A percentile compares a stretch with the other conserved stretches of the same genome.
phyloP scores from a whole-genome alignment of 2,888 invertebrate species.

The Linnaemya tessellans region DNA sequence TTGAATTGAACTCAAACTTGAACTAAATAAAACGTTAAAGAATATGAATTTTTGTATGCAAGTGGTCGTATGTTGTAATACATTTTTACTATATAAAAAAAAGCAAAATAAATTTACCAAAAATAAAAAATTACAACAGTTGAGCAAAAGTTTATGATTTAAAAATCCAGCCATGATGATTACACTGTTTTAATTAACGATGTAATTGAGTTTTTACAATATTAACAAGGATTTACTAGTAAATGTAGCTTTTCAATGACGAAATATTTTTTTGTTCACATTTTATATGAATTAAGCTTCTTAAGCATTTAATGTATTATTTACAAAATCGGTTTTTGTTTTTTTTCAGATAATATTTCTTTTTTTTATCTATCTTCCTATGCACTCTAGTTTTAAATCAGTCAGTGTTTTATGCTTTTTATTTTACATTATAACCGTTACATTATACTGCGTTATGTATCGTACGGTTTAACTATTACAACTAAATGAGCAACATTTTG shows the following conservation, averaged over 20 bases:
- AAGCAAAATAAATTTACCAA: constrained; percentile 82
- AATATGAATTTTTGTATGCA: neutral
- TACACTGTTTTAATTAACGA: neutral
- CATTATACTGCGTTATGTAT: constrained; percentile 66
- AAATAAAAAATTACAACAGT: constrained; percentile 87
- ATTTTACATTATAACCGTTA: constrained; percentile 38
- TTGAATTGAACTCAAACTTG: constrained; percentile 14
- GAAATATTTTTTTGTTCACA: constrained; percentile 15
- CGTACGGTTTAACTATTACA: constrained; percentile 69
- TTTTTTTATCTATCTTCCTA: constrained; percentile 21
- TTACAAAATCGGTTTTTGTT: constrained; percentile 44
- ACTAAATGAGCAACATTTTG: constrained; percentile 68
- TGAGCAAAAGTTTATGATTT: constrained; percentile 87
- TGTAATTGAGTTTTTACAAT: neutral
- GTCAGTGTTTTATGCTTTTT: constrained; percentile 51
- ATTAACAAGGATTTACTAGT: neutral
- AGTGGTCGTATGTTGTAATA: neutral
- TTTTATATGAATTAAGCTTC: constrained; percentile 34
- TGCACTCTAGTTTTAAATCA: constrained; percentile 35
- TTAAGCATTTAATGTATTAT: constrained; percentile 10
- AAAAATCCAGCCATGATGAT: constrained; percentile 81
- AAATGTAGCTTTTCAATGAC: neutral
- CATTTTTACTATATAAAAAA: neutral
- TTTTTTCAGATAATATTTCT: constrained; percentile 23
- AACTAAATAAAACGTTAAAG: neutral